phyloP scores from a whole-genome alignment of 2,113 vertebrate genomes.

The Microcebus ravelobensis region DNA sequence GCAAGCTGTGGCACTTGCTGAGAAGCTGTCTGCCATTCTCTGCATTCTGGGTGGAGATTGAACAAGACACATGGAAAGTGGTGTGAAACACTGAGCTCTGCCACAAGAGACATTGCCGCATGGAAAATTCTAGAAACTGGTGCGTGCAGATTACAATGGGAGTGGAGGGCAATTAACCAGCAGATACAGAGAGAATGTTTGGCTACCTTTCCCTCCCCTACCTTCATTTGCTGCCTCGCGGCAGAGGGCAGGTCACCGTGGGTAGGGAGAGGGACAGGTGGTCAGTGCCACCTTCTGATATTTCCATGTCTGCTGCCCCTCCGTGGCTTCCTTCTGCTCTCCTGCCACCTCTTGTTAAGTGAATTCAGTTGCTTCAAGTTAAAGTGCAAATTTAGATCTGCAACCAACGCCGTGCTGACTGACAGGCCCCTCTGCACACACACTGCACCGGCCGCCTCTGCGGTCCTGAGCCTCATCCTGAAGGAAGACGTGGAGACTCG shows the following conservation, averaged over 20 bases:
- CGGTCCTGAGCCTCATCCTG: accelerated
- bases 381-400: not conserved
- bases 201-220: accelerated
- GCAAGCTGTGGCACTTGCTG: not conserved
- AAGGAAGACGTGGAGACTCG: accelerated
- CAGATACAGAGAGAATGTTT: accelerated
- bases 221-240: not conserved
- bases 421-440: accelerated
- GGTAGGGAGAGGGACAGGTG: not conserved
- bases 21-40: constrained; percentile 33
- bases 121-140: constrained; percentile 10
- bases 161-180: not conserved
- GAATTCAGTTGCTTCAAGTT: not conserved
- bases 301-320: not conserved
- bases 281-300: not conserved
- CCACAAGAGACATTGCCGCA: not conserved
- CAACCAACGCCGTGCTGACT: not conserved
- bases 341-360: not conserved
- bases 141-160: not conserved
- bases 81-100: not conserved
- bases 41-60: not conserved
- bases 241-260: not conserved
- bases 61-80: not conserved
- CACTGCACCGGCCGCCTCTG: too few relatives aligned
- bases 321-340: not conserved